phyloP scores from a whole-genome alignment of 2,797 vertebrate species.

The Saxicola maurus region DNA sequence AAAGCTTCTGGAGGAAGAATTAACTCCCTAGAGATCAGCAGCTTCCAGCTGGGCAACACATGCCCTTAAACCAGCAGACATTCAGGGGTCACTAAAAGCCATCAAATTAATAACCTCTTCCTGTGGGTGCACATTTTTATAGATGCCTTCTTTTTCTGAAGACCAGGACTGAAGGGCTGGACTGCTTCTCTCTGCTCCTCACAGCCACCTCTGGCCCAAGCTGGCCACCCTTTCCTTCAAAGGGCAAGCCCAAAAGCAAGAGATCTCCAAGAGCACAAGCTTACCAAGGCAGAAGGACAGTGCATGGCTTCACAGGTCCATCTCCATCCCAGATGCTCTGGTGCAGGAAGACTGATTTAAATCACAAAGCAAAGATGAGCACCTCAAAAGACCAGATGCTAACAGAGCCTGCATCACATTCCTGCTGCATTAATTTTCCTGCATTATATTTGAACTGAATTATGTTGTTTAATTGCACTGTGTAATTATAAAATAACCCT shows the following conservation, averaged over 20 bases:
- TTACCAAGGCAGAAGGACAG: not conserved
- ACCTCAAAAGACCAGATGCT: not conserved
- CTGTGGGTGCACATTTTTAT: not conserved
- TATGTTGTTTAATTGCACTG: not conserved
- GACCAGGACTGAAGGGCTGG: not conserved
- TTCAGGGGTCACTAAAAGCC: not conserved
- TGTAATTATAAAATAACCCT: not conserved
- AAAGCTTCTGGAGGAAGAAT: not conserved
- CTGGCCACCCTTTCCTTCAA: not conserved
- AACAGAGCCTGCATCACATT: not conserved
- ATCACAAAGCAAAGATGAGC: not conserved
- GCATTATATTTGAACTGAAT: not conserved
- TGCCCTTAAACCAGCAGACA: not conserved
- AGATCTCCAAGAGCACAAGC: not conserved
- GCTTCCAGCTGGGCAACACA: not conserved
- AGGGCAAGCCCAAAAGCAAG: not conserved
- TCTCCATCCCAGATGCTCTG: not conserved
- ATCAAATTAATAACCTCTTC: not conserved
- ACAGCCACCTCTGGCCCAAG: not conserved
- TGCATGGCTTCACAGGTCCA: not conserved
- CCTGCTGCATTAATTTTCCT: not conserved
- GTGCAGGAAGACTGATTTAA: not conserved
- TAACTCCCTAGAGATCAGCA: not conserved
- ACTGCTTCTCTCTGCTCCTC: not conserved
- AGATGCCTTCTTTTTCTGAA: not conserved